Evolutionary conservation across 2,797 vertebrate genomes (phyloP), one percentile per base, ranked within the genome.

Genomic region (Mallotus villosus): DNA sequence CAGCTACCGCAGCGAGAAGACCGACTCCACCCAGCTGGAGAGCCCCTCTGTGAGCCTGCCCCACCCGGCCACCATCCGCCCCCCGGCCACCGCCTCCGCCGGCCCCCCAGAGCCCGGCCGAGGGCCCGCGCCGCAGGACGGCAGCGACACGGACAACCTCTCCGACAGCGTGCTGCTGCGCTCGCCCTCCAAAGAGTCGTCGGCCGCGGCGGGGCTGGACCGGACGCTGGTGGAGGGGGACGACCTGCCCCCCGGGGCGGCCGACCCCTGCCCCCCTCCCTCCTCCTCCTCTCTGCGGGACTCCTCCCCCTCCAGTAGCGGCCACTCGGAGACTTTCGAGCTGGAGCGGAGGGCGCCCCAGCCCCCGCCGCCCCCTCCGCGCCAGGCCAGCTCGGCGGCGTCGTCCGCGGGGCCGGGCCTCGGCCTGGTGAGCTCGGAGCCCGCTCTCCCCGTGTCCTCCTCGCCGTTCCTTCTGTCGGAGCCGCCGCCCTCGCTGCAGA

Each of bases 1-100:
- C 87, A 97, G 96, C 84, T 96, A 95, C 79, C 95, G 95, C 74
- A 96, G 95, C 5, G 96, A 97, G 85, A 96, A 95, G 75, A 97
- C 96, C 0, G 94, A 95, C 81, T 97, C 96, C 0, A 97, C 96
- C 4, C 96, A 95, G 82, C 86, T 97, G 77, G 96, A 96, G 85
- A 97, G 95, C 82, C 95, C 95, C 0, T 93, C 93, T 0, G 84
- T 93, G 25, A 92, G 92, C 72, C 88, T 89, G 65, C 87, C 90
- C 0, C 88, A 84, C 1, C 89, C 90, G 19, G 70, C 74, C 0
- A 86, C 87, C 6, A 76, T 73, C 65, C 89, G 53, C 62, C 81
- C 22, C 3, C 80, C 90, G 3, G 85, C 90, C 0, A 79, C 90
- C 2, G 79, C 87, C 73, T 3, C 90, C 65, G 27, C 66, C 21